A percentile compares a stretch with the other conserved stretches of the same genome.
Evolutionary conservation across 2,113 vertebrate species (phyloP).

Genomic region (Cinclus mexicanus): DNA sequence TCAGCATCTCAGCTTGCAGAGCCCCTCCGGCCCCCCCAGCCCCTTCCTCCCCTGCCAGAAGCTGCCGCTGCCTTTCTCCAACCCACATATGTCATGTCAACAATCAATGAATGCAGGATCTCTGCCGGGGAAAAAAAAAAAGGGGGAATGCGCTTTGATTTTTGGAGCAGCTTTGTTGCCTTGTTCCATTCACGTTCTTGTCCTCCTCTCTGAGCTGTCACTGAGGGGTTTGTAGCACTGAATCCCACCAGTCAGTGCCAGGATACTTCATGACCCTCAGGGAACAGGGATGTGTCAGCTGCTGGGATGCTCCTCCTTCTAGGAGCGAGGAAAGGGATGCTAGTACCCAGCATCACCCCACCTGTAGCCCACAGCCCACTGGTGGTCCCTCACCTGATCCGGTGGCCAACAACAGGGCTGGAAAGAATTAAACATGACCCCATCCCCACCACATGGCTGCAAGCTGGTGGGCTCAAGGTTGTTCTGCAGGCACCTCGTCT

Average conservation of each 20-base stretch:
- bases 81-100: conserved; percentile 53
- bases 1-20: conserved; percentile 22
- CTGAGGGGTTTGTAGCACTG: not conserved
- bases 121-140: not conserved
- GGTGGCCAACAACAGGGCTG: not conserved
- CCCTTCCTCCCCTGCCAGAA: conserved; percentile 44
- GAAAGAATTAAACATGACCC: not conserved
- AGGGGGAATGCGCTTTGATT: not conserved
- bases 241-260: not conserved
- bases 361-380: not conserved
- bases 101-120: conserved; percentile 16
- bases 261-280: not conserved
- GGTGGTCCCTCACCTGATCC: not conserved
- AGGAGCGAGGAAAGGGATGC: not conserved
- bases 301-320: not conserved
- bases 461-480: not conserved
- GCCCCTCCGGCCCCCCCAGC: not conserved
- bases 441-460: not conserved
- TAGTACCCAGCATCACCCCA: not conserved
- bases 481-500: rapidly evolving
- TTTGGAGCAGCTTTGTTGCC: conserved; percentile 4
- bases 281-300: not conserved
- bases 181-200: rapidly evolving
- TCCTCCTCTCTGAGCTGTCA: not conserved
- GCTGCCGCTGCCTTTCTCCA: conserved; percentile 13